Conservation (phyloP, 2,113 vertebrate genomes). For the Cheilinus undulatus region DNA sequence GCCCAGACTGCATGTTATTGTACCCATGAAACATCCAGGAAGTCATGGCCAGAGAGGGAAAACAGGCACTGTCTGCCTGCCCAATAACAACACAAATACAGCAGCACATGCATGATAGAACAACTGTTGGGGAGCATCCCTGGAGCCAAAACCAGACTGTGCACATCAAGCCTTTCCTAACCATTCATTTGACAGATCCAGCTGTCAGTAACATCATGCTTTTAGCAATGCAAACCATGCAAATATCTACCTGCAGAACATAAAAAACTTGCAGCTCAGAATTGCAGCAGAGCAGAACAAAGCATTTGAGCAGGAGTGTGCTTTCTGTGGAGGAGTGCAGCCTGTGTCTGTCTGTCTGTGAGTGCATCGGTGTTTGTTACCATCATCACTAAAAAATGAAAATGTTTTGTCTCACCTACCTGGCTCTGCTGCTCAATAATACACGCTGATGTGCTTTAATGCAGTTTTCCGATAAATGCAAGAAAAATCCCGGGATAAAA, state of each 20-base stretch:
- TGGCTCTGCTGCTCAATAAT: slow-evolving; percentile 10
- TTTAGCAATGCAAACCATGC: slow-evolving; percentile 2
- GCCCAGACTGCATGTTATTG: slow-evolving; percentile 63
- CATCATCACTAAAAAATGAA: slow-evolving; percentile 26
- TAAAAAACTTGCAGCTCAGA: slow-evolving; percentile 30
- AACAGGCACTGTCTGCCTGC: slow-evolving; percentile 13
- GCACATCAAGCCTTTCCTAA: not conserved
- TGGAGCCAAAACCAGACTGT: not conserved
- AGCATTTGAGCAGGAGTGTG: slow-evolving; percentile 45
- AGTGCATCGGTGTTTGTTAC: not conserved
- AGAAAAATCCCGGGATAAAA: not conserved
- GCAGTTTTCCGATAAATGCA: not conserved
- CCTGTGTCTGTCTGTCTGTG: not conserved
- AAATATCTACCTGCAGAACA: slow-evolving; percentile 19
- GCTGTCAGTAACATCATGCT: no score
- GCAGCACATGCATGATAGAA: slow-evolving; percentile 10
- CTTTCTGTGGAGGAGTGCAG: slow-evolving; percentile 39
- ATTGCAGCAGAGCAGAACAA: slow-evolving; percentile 58
- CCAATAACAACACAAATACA: slow-evolving; percentile 29
- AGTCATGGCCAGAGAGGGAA: slow-evolving; percentile 36
- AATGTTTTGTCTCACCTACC: slow-evolving; percentile 58
- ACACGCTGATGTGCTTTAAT: not conserved
- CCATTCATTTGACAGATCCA: not conserved
- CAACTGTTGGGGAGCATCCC: not conserved
- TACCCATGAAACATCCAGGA: slow-evolving; percentile 51